Percentiles rank a stretch among this genome's conserved stretches.
These are phyloP conservation scores for Emydocephalus ijimae DNA, from an alignment of 2,113 vertebrate species.

Conservation along the genomic window DNA sequence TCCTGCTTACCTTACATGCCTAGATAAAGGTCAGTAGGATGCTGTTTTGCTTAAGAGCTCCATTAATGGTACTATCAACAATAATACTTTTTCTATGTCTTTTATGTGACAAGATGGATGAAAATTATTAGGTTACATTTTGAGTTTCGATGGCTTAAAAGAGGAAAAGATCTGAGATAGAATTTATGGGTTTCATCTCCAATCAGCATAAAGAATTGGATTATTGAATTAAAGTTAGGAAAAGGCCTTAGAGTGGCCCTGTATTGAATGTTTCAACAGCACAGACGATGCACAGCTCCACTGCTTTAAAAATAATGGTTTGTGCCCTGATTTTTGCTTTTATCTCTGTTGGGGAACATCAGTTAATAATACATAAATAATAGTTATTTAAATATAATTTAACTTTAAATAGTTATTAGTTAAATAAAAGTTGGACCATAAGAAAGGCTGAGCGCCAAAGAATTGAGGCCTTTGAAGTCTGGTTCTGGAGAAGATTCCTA, in stretches of 20 bases:
- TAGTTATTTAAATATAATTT: neutral
- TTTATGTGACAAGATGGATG: neutral
- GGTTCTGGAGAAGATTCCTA: too few relatives aligned
- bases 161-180: neutral
- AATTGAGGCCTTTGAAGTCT: too few relatives aligned
- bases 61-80: neutral
- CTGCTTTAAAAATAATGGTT: neutral
- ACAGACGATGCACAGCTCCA: neutral
- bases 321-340: neutral
- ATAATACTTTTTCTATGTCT: neutral
- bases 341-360: too few relatives aligned
- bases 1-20: neutral
- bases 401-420: too few relatives aligned
- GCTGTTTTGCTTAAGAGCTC: neutral
- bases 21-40: neutral
- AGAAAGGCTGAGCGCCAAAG: too few relatives aligned
- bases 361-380: neutral
- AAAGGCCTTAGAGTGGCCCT: neutral
- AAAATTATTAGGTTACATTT: neutral
- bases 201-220: neutral
- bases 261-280: neutral
- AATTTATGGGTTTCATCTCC: neutral
- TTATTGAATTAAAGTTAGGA: neutral
- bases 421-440: too few relatives aligned
- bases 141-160: neutral